These are phyloP conservation scores for Encarsia formosa DNA, from an alignment of 2,888 invertebrate genomes.

Conservation along the genomic window DNA sequence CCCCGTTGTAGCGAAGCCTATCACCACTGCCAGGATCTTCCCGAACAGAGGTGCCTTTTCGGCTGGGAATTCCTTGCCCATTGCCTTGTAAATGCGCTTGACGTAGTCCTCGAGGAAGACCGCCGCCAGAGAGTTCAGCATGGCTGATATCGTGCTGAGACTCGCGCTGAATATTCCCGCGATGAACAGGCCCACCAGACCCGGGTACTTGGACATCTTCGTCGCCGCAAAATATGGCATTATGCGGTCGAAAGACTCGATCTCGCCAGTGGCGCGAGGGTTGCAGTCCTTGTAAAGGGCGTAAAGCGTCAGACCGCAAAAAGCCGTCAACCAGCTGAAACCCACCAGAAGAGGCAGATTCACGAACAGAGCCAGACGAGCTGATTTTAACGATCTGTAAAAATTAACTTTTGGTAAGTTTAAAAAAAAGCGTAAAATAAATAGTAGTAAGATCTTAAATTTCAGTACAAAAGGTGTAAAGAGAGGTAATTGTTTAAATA, in stretches of 20 bases:
- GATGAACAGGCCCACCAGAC: constrained; percentile 46
- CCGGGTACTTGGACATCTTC: constrained; percentile 51
- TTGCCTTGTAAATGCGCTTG: constrained; percentile 51
- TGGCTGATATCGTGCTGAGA: constrained; percentile 86
- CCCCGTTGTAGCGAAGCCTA: constrained; percentile 35
- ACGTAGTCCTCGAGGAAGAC: constrained; percentile 86
- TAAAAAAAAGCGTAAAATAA: no score
- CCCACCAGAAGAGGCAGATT: constrained; percentile 71
- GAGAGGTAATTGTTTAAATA: no score
- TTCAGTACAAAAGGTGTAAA: no score
- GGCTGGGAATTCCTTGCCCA: constrained; percentile 64
- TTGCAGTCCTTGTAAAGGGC: constrained; percentile 80
- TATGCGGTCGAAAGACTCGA: constrained; percentile 65
- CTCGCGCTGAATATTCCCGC: constrained; percentile 83
- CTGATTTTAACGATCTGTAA: constrained; percentile 37
- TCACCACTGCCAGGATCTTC: constrained; percentile 37
- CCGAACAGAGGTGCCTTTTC: constrained; percentile 65
- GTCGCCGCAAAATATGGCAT: constrained; percentile 78
- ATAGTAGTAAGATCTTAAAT: no score
- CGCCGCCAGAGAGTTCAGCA: constrained; percentile 85
- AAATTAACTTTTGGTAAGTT: no score
- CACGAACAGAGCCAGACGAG: constrained; percentile 70
- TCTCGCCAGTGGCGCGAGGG: constrained; percentile 63
- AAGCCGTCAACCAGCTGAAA: constrained; percentile 65
- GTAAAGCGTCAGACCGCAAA: constrained; percentile 74